Base-by-base conservation (phyloP, 2,888 invertebrate species). In the Lampropteryx suffumata region DNA sequence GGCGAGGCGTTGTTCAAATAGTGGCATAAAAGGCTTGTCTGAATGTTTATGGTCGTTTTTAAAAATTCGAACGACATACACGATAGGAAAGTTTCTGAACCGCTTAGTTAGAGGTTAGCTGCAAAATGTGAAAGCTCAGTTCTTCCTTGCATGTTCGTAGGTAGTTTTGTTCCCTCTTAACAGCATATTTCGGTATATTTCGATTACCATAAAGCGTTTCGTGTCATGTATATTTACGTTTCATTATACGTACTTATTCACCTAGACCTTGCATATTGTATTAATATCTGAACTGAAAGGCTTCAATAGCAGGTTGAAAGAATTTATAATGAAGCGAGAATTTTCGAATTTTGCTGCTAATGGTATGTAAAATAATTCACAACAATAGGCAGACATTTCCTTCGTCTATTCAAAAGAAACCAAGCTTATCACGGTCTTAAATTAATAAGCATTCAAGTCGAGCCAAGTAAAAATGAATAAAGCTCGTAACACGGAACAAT, bases 381-480 rank as follows among this genome's bases (percentile, higher is more conserved):
- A 77, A 87, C 84, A 88, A 88, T 87, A 76, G 73, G 71, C 75
- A 83, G 86, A 86, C 84, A 80, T 85, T 88, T 83, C 82, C 76
- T 83, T 79, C 73, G 72, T 79, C 77, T 83, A 86, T 88, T 87
- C 82, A 87, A 85, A 85, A 88, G 87, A 87, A 87, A 82, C 84
- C 86, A 65, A 84, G 89, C 89, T 88, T 89, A 88, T 89, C 88
- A 88, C 78, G 79, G 88, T 76, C 89, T 82, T 90, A 90, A 90
- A 90, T 90, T 90, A 89, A 89, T 90, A 90, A 89, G 90, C 82
- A 89, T 89, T 89, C 89, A 90, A 84, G 87, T 79, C 84, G 88
- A 89, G 90, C 90, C 90, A 89, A 89, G 89, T 89, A 89, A 90
- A 88, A 89, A 89, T 89, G 89, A 90, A 88, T 90, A 87, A 88